Conservation (phyloP, 2,888 invertebrate species). For the Noctua fimbriata region DNA sequence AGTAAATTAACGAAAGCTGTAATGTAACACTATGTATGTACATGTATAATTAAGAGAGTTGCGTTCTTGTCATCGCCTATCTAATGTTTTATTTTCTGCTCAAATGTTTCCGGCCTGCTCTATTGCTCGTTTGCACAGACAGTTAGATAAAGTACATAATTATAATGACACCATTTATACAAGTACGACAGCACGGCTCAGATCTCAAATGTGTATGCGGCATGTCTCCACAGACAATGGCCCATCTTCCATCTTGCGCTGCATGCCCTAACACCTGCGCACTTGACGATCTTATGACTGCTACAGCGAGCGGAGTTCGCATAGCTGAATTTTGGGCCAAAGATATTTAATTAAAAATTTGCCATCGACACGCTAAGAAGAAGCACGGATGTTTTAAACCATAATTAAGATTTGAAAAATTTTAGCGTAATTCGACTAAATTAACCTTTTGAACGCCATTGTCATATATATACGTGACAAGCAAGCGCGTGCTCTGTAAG, state of each 20-base stretch:
- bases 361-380: no score
- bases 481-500: no score
- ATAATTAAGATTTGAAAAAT: neutral
- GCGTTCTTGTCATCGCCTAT: neutral
- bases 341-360: no score
- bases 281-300: no score
- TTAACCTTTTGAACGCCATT: no score
- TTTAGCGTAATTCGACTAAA: neutral
- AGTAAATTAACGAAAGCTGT: constrained; percentile 19
- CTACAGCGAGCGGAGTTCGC: no score
- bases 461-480: no score
- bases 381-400: neutral
- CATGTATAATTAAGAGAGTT: constrained; percentile 25
- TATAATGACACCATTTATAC: neutral
- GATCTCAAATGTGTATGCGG: no score
- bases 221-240: no score
- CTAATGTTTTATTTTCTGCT: constrained; percentile 17
- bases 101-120: neutral
- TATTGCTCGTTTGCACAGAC: neutral
- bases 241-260: no score
- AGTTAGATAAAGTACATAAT: neutral
- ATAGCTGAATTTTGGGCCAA: no score
- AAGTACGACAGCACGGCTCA: neutral
- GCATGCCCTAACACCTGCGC: no score
- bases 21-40: constrained; percentile 6